Conservation (phyloP, 2,797 vertebrate species). For the Vultur gryphus region DNA sequence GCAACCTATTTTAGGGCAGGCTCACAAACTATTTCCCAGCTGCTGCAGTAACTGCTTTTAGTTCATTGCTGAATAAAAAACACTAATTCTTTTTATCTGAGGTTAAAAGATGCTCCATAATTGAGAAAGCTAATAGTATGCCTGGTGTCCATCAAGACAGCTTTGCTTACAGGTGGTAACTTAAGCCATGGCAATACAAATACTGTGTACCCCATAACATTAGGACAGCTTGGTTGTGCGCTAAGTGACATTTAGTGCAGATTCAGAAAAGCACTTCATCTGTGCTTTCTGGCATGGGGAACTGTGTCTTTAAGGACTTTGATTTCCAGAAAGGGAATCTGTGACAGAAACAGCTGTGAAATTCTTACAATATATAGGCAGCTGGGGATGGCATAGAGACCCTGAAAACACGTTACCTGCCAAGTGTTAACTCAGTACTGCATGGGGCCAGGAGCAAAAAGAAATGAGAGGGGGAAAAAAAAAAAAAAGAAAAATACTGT, state of each 20-base stretch:
- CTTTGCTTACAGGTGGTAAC: neutral
- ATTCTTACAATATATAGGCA: neutral
- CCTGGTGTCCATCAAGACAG: neutral
- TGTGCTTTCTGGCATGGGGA: neutral
- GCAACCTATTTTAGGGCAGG: neutral
- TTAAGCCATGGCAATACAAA: neutral
- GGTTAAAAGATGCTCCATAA: neutral
- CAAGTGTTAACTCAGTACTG: neutral
- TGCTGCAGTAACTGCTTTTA: neutral
- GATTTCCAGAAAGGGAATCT: neutral
- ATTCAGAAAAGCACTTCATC: neutral
- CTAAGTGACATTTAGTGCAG: neutral
- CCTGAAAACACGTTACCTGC: neutral
- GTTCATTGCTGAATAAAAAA: neutral
- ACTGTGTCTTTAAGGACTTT: neutral
- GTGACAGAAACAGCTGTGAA: conserved; percentile 1
- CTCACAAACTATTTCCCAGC: neutral
- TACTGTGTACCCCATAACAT: neutral
- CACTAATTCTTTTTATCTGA: neutral
- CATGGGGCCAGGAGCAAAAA: neutral
- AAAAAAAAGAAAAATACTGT: neutral
- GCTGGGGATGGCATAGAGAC: neutral
- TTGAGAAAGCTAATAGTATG: neutral
- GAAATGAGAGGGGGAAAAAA: neutral
- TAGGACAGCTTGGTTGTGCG: neutral